A percentile compares a stretch with the other conserved stretches of the same genome.
Evolutionary conservation across 1,140 invertebrate genomes (phyloP).

Genomic region (Lordiphosa mommai): DNA sequence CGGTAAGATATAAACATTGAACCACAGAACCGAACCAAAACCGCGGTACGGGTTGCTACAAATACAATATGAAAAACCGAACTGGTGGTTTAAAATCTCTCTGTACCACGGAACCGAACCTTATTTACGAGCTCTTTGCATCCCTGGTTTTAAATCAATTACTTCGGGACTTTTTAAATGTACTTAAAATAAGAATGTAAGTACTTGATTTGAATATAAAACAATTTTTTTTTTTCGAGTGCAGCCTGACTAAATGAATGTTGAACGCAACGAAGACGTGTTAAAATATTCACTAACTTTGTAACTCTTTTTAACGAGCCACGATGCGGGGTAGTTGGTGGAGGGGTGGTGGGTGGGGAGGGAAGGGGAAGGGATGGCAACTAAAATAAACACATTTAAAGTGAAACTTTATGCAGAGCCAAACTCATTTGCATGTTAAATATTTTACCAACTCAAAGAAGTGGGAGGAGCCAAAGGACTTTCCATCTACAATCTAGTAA

Average conservation of each 20-base stretch:
- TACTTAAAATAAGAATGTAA: no score
- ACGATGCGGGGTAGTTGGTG: slow-evolving; percentile 9
- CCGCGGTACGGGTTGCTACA: no score
- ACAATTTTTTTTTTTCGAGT: slow-evolving; percentile 6
- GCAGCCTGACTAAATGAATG: slow-evolving; percentile 64
- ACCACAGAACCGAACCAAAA: no score
- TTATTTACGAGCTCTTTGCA: no score
- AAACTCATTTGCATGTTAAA: slow-evolving; percentile 78
- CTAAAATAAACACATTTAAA: slow-evolving; percentile 78
- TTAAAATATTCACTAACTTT: slow-evolving; percentile 78
- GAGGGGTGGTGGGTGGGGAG: not conserved
- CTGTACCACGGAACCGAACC: no score
- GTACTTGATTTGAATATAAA: no score
- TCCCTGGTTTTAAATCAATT: no score
- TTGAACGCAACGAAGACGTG: slow-evolving; percentile 73
- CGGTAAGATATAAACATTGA: no score
- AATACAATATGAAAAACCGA: no score
- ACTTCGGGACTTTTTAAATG: no score
- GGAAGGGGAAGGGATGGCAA: slow-evolving; percentile 43
- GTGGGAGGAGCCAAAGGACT: not conserved
- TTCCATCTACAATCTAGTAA: slow-evolving; percentile 13
- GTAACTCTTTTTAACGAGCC: slow-evolving; percentile 74
- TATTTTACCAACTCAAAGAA: slow-evolving; percentile 52
- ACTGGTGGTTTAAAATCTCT: no score
- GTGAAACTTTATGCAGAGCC: slow-evolving; percentile 75